Base-by-base conservation (phyloP, 2,113 vertebrate genomes). In the Corvus hawaiiensis region DNA sequence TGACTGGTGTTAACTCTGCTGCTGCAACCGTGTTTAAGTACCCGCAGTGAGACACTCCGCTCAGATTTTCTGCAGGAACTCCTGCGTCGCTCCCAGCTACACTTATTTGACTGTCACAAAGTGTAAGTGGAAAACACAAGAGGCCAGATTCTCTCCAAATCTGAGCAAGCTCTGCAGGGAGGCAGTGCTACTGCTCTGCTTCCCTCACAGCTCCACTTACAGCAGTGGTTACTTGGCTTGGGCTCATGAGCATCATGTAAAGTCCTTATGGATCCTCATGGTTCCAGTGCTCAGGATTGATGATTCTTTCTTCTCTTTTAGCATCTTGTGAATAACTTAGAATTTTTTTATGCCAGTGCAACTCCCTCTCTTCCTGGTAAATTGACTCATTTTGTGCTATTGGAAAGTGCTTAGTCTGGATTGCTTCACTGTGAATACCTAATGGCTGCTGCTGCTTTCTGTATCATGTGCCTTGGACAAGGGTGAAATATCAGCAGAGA, bases 331-430 rank as follows among this genome's bases (percentile, higher is more conserved):
- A 94, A 96, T 96, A 96, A 94, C 83, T 96, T 87, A 87, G 64
- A 83, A 54, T 63, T 87, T 95, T 94, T 97, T 93, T 68, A 88
- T 89, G 88, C 90, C 93, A 93, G 81, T 81, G 80, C 80, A 84
- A 84, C 88, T 97, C 96, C 76, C 80, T 89, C 48, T 94, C 93
- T 94, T 96, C 92, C 96, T 90, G 90, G 93, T 96, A 94, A 96
- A 88, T 84, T 92, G 93, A 86, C 90, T 96, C 68, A 90, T 90
- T 94, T 94, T 74, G 62, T 81, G 90, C 79, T 92, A 44, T 93
- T 97, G 96, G 86, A 94, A 96, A 97, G 79, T 58, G 89, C 93
- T 97, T 89, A 92, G 94, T 52, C 90, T 92, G 90, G 79, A 90
- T 75, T 87, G 72, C 76, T 84, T 81, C 49, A 52, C 85, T 89